Percentiles rank a stretch among this genome's conserved stretches.
Evolutionary conservation across 2,888 invertebrate genomes (phyloP).

Genomic region (Empis stercorea): DNA sequence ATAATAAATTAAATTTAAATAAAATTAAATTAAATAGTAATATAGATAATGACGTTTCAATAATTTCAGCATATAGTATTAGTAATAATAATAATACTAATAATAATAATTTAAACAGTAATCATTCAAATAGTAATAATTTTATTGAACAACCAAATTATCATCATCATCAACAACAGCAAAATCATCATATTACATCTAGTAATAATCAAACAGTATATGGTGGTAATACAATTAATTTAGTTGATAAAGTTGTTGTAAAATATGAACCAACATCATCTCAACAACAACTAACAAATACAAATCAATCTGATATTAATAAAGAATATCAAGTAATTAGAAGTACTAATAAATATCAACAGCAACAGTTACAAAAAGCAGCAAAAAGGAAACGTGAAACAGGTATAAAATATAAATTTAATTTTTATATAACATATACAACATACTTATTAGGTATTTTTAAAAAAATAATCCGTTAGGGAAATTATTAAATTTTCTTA

Average conservation of each 20-base stretch:
- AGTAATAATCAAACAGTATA: conserved; percentile 4
- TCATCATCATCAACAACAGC: background rate
- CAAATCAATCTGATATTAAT: conserved; percentile 8
- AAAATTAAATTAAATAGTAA: conserved; percentile 6
- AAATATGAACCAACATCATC: conserved; percentile 9
- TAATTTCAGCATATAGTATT: conserved; percentile 12
- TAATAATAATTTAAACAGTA: conserved; percentile 1
- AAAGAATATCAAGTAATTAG: conserved; percentile 15
- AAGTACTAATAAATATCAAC: conserved; percentile 15
- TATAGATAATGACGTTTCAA: conserved; percentile 14
- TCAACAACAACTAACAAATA: background rate
- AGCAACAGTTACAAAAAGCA: conserved; percentile 9
- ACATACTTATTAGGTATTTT: background rate
- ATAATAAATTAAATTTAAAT: background rate
- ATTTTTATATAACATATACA: background rate
- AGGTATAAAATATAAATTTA: conserved; percentile 9
- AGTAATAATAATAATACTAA: background rate
- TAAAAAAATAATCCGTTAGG: background rate
- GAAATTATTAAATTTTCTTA: background rate
- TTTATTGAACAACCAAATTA: conserved; percentile 7
- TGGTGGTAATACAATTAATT: conserved; percentile 10
- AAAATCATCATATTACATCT: conserved; percentile 4
- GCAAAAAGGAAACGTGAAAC: conserved; percentile 20
- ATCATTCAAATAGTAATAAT: conserved; percentile 9
- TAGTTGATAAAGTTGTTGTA: conserved; percentile 11